A percentile compares a stretch with the other conserved stretches of the same genome.
Evolutionary conservation across 92 coral and sea anemone species (phyloP).

Genomic region (Heliopora coerulea): DNA sequence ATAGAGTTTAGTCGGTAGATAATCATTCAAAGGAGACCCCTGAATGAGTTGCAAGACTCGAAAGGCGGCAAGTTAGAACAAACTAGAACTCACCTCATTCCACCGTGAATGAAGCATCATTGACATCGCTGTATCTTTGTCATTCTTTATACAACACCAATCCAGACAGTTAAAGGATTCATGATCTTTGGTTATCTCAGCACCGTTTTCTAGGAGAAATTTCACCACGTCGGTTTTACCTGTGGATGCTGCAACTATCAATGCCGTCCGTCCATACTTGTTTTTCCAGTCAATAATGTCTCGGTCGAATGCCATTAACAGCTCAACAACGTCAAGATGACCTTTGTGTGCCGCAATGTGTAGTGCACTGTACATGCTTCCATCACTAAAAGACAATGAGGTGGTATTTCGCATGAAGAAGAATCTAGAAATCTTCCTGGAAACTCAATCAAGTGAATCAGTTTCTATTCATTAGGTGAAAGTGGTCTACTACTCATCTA

Average conservation of each 20-base stretch:
- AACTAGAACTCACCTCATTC: conserved; percentile 27
- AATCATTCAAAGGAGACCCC: too few species aligned
- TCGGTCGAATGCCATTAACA: conserved; percentile 2
- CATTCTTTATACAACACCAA: conserved; percentile 23
- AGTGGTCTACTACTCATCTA: too few species aligned
- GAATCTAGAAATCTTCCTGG: too few species aligned
- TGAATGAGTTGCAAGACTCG: too few species aligned
- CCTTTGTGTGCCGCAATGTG: conserved; percentile 35
- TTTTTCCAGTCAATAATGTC: conserved; percentile 26
- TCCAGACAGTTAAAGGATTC: conserved; percentile 38
- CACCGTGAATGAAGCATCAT: conserved; percentile 22
- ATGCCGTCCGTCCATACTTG: conserved; percentile 35
- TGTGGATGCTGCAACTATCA: conserved; percentile 11
- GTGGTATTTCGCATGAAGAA: too few species aligned
- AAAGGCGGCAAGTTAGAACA: too few species aligned
- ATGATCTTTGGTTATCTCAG: conserved; percentile 21
- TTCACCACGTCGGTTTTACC: conserved; percentile 32
- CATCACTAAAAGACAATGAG: conserved; percentile 23
- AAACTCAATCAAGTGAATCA: too few species aligned
- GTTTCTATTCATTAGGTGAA: too few species aligned
- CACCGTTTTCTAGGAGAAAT: conserved; percentile 15
- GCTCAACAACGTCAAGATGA: conserved; percentile 22
- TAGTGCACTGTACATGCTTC: conserved; percentile 8
- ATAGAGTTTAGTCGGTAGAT: too few species aligned
- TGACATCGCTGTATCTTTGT: conserved; percentile 28